Percentiles rank a stretch among this genome's conserved stretches.
Conservation (phyloP, 2,888 invertebrate genomes). For the Busseola fusca region DNA sequence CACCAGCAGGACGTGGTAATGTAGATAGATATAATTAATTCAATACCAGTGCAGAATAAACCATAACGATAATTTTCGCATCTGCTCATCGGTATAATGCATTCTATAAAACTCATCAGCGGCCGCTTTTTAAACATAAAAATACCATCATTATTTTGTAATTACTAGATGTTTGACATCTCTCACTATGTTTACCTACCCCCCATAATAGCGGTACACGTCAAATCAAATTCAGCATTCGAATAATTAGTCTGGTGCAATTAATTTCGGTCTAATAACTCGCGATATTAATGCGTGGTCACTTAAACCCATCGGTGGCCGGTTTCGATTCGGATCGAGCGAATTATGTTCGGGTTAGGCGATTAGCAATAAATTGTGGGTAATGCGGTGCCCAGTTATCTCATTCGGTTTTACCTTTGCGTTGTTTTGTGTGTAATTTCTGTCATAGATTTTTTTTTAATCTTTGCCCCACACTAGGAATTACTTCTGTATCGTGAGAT, state of each 20-base stretch:
- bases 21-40: neutral
- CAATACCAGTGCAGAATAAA: neutral
- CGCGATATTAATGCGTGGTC: constrained; percentile 53
- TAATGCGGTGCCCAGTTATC: constrained; percentile 46
- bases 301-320: constrained; percentile 55
- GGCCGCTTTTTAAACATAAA: neutral
- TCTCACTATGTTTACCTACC: neutral
- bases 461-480: too few species aligned
- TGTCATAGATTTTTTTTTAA: too few species aligned
- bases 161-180: neutral
- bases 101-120: neutral
- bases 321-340: constrained; percentile 41
- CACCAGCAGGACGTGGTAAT: too few species aligned
- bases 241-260: constrained; percentile 31
- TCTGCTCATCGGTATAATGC: neutral
- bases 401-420: constrained; percentile 49
- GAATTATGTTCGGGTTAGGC: constrained; percentile 62
- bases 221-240: constrained; percentile 12
- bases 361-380: constrained; percentile 62
- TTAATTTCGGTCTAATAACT: constrained; percentile 40
- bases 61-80: neutral
- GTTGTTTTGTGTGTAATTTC: constrained; percentile 36
- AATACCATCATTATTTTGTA: neutral
- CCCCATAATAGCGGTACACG: neutral
- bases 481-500: too few species aligned